Base-by-base conservation (phyloP, 2,888 invertebrate species). In the Xestia rhomboidea region DNA sequence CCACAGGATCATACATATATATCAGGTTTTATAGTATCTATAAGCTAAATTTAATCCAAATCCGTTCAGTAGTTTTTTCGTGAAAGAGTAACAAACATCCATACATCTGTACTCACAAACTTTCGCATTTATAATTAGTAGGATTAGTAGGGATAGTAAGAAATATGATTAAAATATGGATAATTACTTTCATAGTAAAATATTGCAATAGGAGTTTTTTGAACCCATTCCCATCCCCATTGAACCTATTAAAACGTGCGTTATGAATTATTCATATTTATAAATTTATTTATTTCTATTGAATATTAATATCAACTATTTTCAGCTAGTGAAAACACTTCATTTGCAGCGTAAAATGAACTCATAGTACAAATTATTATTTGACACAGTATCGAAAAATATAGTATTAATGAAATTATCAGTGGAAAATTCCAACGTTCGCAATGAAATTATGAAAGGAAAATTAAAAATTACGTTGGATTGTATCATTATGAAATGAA, bases 241-340 rank as follows among this genome's bases (percentile, higher is more conserved):
- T 21, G 10, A 30, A 60, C 18, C 1, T 60, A 21, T 30, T 11
- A 15, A 38, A 24, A 49, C 24, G 15, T 38, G 34, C 10, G 24
- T 51, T 15, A 10, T 38, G 21, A 49, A 38, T 38, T 6, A n/a
- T n/a, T n/a, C n/a, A n/a, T n/a, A n/a, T n/a, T n/a, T n/a, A n/a
- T n/a, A n/a, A 4, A 69, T 30, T 21, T 5, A 69, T n/a, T 21
- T 5, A 57, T 46, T 60, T 60, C 7, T 24, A 46, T 44, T 57
- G 6, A 73, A 73, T 67, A 38, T 38, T 30, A 38, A 24, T 54
- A 24, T 24, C 10, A 57, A 75, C 24, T 27, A 46, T n/a, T 64
- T n/a, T 38, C n/a, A 41, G 13, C 8, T 11, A 30, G 1, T 1
- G 6, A 63, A 54, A 70, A 63, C 30, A 27, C 10, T 11, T n/a